Evolutionary conservation across 2,797 vertebrate genomes (phyloP).

Genomic region (Sebastolobus alascanus): DNA sequence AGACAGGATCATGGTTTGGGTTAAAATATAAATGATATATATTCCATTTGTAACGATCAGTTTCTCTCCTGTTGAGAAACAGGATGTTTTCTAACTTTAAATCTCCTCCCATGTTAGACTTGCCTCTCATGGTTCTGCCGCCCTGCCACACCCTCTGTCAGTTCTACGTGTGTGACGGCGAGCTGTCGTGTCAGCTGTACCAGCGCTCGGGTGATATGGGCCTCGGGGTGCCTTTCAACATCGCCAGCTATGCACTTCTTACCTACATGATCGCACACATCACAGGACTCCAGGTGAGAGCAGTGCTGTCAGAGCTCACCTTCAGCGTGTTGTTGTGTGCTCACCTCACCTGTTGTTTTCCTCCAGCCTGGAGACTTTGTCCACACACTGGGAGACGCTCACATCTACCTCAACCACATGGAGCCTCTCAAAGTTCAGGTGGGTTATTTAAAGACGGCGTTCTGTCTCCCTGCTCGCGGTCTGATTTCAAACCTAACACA

Average conservation of each 20-base stretch:
- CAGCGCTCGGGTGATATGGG: constrained; percentile 98
- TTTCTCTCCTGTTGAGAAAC: too few relatives aligned
- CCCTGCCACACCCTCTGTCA: constrained; percentile 97
- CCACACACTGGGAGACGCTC: constrained; percentile 96
- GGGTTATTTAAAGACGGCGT: constrained; percentile 2
- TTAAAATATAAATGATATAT: too few relatives aligned
- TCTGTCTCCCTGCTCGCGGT: fast-evolving
- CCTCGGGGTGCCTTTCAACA: constrained; percentile 97
- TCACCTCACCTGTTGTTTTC: background rate
- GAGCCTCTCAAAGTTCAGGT: constrained; percentile 94
- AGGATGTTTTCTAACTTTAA: too few relatives aligned
- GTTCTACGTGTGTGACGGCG: constrained; percentile 93
- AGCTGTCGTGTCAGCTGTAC: constrained; percentile 97
- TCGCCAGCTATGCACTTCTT: constrained; percentile 96
- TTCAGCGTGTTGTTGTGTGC: fast-evolving
- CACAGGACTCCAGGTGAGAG: constrained; percentile 92
- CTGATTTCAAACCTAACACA: background rate
- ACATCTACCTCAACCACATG: constrained; percentile 94
- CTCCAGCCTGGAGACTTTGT: constrained; percentile 94
- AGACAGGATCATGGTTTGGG: too few relatives aligned
- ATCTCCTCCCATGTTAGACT: constrained; percentile 80
- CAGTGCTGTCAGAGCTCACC: background rate
- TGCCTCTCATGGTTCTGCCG: constrained; percentile 94
- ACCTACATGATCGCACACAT: constrained; percentile 98
- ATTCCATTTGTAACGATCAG: too few relatives aligned